Evolutionary conservation across 1,140 invertebrate species (phyloP), one percentile per base, ranked within the genome.

Genomic region (Paracyclopina nana): DNA sequence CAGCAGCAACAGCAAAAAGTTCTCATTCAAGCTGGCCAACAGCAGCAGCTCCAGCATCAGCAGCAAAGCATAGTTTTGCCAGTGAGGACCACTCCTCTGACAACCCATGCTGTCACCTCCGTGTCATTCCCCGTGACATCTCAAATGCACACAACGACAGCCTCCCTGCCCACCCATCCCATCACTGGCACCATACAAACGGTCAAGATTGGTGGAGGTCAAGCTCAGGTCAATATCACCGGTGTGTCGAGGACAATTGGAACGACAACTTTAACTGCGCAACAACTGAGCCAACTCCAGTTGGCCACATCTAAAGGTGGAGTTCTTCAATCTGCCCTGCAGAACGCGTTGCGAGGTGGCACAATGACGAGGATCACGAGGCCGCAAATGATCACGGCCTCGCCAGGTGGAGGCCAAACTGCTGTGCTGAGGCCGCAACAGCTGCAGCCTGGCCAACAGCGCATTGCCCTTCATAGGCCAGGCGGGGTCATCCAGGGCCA

Each of bases 401-500:
- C 2, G n/a, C 20, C 34, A 38, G 8, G 34, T n/a, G 8, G 34
- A 20, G 20, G n/a, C 3, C 34, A 38, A 9, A 8, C 34, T 5
- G 34, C n/a, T 4, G 14, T 38, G 34, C 3, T 20, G 14, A n/a
- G 20, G 8, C 34, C 14, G 34, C 34, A n/a, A 9, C 34, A 38
- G 34, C 5, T 20, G 3, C 3, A 20, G 2, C 34, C 20, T 38
- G n/a, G 20, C 5, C 34, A 38, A 8, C 34, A n/a, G n/a, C 14
- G n/a, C 34, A 38, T 38, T 8, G 34, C 34, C 34, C 14, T 38
- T 38, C 34, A 38, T 38, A 38, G 34, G 8, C 34, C 34, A n/a
- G 4, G n/a, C n/a, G 34, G 34, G n/a, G 34, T 38, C n/a, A 38
- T 20, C 34, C 20, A n/a, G 8, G 34, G 34, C 34, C 20, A n/a